Evolutionary conservation across 2,797 vertebrate genomes (phyloP).

Genomic region (Xenentodon cancila): DNA sequence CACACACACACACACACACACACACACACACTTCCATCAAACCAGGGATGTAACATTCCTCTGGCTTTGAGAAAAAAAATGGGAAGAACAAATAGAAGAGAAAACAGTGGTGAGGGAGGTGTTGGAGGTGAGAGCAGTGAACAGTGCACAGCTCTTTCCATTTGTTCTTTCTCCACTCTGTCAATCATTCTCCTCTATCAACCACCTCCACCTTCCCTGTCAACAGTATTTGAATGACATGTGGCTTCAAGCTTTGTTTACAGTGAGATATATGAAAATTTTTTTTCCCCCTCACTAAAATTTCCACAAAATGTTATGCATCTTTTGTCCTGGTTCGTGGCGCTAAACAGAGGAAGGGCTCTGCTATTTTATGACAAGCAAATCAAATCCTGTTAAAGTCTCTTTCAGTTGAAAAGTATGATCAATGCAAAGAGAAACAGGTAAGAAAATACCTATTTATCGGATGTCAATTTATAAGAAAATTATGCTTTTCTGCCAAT

Average conservation of each 20-base stretch:
- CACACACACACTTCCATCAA: constrained; percentile 42
- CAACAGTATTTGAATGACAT: constrained; percentile 14
- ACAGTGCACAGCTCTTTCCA: constrained; percentile 20
- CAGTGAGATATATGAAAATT: constrained; percentile 10
- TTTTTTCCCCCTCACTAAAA: background rate
- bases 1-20: constrained; percentile 23
- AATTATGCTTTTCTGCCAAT: no score
- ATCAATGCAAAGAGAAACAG: no score
- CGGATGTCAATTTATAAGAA: no score
- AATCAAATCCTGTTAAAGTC: background rate
- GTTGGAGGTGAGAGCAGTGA: constrained; percentile 43
- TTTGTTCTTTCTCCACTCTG: constrained; percentile 18
- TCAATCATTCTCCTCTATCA: constrained; percentile 34
- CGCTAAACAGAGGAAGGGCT: background rate
- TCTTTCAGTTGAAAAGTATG: background rate
- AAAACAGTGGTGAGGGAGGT: constrained; percentile 45
- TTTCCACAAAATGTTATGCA: background rate
- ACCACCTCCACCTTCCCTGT: constrained; percentile 21
- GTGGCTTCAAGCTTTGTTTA: constrained; percentile 10
- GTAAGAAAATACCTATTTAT: no score
- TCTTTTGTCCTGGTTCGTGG: constrained; percentile 2
- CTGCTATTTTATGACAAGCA: background rate
- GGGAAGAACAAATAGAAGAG: constrained; percentile 54
- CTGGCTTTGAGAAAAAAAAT: constrained; percentile 43
- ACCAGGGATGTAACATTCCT: constrained; percentile 75